Evolutionary conservation across 2,797 vertebrate genomes (phyloP), one percentile per base, ranked within the genome.

Genomic region (Lates japonicus): DNA sequence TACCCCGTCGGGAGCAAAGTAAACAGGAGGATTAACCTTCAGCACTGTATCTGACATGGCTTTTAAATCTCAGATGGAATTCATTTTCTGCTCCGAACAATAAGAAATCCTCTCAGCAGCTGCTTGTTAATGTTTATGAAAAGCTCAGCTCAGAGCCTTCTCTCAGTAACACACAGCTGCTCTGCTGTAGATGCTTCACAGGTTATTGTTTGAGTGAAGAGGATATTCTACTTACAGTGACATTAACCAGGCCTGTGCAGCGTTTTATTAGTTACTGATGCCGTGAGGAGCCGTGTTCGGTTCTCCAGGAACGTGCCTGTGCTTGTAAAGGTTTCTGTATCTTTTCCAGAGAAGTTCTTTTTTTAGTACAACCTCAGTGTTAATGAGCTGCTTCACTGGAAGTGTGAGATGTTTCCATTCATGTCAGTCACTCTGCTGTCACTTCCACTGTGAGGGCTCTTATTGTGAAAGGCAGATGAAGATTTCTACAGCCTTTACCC

Each of bases 11-110:
- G 46, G 63, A 79, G 41, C 64, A 89, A 63, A 82, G 75, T 82
- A 87, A 92, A 89, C 86, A 86, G 2, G 0, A 22, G 67, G 81
- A 87, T 85, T 87, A 87, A 84, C 78, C 72, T 82, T 77, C 64
- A 63, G 73, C 35, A 5, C 67, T 35, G 63, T 67, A 58, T 87
- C 76, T 73, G 82, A 78, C 79, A 42, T 48, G 17, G 22, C 59
- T 20, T 86, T 74, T 79, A 78, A 75, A 81, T 78, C 70, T 79
- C 57, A 52, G 9, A 57, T 20, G 63, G 55, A 87, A 54, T 63
- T 17, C n/a, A 39, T 76, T 81, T 65, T 58, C 59, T 25, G 49
- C 52, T 87, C 31, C 25, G 54, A 78, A 72, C 44, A 59, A 62
- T 37, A 49, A 70, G 65, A 85, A 75, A 49, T 51, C 68, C 29